Evolutionary conservation across 30 jellyfish, hydroid and myxozoan genomes (phyloP).

Genomic region (Mastigias papua): DNA sequence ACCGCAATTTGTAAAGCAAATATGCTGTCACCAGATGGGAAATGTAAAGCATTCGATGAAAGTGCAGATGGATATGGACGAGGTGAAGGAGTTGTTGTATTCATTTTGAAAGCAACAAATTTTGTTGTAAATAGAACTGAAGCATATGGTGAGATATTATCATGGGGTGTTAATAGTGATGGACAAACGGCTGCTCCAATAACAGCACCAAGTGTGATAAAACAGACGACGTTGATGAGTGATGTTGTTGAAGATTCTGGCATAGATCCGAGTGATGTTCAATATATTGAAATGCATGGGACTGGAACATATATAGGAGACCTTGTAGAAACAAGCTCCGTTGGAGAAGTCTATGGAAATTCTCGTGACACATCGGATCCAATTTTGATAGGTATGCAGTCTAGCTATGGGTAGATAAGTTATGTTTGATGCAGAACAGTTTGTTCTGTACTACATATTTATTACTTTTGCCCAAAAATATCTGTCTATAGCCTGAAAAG

Average conservation of each 20-base stretch:
- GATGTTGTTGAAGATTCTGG: constrained; percentile 24
- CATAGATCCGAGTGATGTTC: constrained; percentile 22
- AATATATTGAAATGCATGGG: constrained; percentile 65
- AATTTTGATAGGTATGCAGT: constrained; percentile 9
- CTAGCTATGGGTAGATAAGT: too few species aligned
- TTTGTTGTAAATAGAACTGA: neutral
- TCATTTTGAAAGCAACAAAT: constrained; percentile 23
- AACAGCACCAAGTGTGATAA: constrained; percentile 61
- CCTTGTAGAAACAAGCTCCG: constrained; percentile 49
- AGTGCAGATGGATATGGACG: constrained; percentile 72
- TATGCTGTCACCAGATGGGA: constrained; percentile 71
- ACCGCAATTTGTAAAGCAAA: constrained; percentile 37
- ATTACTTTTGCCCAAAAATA: too few species aligned
- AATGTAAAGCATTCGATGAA: constrained; percentile 64
- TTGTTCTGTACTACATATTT: too few species aligned
- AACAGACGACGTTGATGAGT: constrained; percentile 25
- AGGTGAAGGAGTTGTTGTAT: constrained; percentile 57
- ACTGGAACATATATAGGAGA: constrained; percentile 73
- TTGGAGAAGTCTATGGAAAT: constrained; percentile 47
- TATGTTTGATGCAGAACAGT: too few species aligned
- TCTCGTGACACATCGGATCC: constrained; percentile 29
- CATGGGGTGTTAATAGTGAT: constrained; percentile 53
- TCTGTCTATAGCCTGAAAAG: too few species aligned
- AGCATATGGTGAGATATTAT: constrained; percentile 30
- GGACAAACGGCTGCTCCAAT: constrained; percentile 71